Evolutionary conservation across 2,113 vertebrate species (phyloP).

Genomic region (Hippocampus abdominalis): DNA sequence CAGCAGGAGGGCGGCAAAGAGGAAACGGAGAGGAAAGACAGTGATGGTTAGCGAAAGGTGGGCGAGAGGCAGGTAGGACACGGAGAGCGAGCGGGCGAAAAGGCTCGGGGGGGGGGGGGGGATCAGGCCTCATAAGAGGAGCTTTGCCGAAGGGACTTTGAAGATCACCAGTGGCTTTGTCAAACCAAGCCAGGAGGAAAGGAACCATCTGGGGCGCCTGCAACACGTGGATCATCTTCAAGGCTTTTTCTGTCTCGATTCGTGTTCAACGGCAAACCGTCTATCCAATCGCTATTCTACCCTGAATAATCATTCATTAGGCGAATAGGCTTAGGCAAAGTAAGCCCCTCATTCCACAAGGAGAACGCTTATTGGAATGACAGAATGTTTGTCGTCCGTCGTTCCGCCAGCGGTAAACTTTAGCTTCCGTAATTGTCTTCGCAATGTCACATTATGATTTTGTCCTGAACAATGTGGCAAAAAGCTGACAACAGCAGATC

Average conservation of each 20-base stretch:
- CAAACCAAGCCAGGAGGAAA: slow-evolving; percentile 34
- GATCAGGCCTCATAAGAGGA: slow-evolving; percentile 59
- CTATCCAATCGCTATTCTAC: background rate
- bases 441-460: slow-evolving; percentile 3
- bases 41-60: slow-evolving; percentile 24
- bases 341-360: background rate
- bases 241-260: background rate
- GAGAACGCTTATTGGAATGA: background rate
- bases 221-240: background rate
- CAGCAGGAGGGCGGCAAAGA: slow-evolving; percentile 34
- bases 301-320: background rate
- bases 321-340: background rate
- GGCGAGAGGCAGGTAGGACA: slow-evolving; percentile 19
- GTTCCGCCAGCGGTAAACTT: background rate
- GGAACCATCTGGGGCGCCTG: slow-evolving; percentile 19
- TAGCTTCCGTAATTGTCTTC: background rate
- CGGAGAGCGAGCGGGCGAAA: slow-evolving; percentile 11
- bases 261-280: background rate
- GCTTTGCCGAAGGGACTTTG: slow-evolving; percentile 67
- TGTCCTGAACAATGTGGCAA: slow-evolving; percentile 3
- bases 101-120: slow-evolving; percentile 30
- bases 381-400: background rate
- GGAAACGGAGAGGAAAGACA: slow-evolving; percentile 23
- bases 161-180: slow-evolving; percentile 66
- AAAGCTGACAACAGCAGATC: slow-evolving; percentile 2